phyloP scores from a whole-genome alignment of 1,140 invertebrate genomes.

The Meteorus sp. region DNA sequence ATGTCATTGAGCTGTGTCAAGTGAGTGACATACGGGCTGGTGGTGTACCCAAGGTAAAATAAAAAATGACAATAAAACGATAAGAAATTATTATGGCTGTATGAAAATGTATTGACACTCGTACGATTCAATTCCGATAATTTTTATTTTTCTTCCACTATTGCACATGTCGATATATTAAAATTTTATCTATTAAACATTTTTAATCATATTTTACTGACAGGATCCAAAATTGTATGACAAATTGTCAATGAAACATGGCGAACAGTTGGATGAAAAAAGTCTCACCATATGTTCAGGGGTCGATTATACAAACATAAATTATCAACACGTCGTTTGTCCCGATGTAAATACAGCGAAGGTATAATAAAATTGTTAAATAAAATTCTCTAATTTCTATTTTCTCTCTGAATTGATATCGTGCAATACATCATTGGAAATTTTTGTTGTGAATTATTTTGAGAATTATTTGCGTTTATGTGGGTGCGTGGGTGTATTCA shows the following conservation, averaged over 20 bases:
- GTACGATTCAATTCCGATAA: too few relatives aligned
- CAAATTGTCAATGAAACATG: constrained; percentile 77
- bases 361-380: too few relatives aligned
- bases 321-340: constrained; percentile 96
- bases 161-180: too few relatives aligned
- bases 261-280: constrained; percentile 85
- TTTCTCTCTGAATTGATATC: background rate
- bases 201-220: constrained; percentile 4
- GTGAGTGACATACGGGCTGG: constrained; percentile 94
- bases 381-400: constrained; percentile 32
- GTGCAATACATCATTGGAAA: too few relatives aligned
- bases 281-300: constrained; percentile 98
- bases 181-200: too few relatives aligned
- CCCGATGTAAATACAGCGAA: constrained; percentile 89
- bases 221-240: constrained; percentile 84
- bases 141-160: too few relatives aligned
- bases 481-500: background rate
- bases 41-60: constrained; percentile 79
- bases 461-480: too few relatives aligned
- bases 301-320: constrained; percentile 99
- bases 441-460: too few relatives aligned
- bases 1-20: constrained; percentile 95
- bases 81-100: too few relatives aligned
- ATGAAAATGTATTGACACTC: too few relatives aligned
- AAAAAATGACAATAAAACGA: constrained; percentile 13